These are phyloP conservation scores for Stegana nigrithorax DNA, from an alignment of 2,888 invertebrate genomes.

Conservation along the genomic window DNA sequence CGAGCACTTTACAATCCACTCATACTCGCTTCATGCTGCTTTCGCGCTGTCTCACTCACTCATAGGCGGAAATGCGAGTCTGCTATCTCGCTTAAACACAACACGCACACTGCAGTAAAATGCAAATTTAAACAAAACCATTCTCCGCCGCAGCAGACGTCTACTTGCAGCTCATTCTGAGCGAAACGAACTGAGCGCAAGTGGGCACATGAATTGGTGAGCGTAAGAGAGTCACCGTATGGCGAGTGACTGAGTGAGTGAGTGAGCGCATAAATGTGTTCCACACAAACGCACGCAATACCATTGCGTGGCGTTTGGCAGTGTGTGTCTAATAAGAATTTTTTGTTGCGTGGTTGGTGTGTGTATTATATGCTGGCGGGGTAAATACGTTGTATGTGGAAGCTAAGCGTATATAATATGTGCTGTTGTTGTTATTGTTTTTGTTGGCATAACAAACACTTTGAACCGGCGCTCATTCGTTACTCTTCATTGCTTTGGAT, in stretches of 20 bases:
- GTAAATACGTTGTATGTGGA: neutral
- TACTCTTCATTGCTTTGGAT: conserved; percentile 17
- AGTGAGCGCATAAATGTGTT: conserved; percentile 9
- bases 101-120: conserved; percentile 28
- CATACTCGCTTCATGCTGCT: too few relatives aligned
- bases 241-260: neutral
- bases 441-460: conserved; percentile 24
- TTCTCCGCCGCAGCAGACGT: neutral
- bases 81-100: neutral
- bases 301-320: neutral
- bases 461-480: conserved; percentile 30
- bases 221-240: too few relatives aligned
- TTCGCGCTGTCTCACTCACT: too few relatives aligned
- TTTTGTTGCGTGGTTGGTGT: neutral
- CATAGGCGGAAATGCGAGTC: too few relatives aligned
- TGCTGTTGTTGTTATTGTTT: conserved; percentile 5
- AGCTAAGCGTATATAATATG: neutral
- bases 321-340: conserved; percentile 18
- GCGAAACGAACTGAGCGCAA: neutral
- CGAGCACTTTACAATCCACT: conserved; percentile 40
- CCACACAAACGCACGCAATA: conserved; percentile 19
- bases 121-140: conserved; percentile 11
- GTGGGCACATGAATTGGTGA: too few relatives aligned
- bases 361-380: neutral
- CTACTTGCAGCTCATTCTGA: neutral